Percentiles rank a stretch among this genome's conserved stretches.
phyloP scores from a whole-genome alignment of 2,113 vertebrate genomes.

The Salvator merianae region DNA sequence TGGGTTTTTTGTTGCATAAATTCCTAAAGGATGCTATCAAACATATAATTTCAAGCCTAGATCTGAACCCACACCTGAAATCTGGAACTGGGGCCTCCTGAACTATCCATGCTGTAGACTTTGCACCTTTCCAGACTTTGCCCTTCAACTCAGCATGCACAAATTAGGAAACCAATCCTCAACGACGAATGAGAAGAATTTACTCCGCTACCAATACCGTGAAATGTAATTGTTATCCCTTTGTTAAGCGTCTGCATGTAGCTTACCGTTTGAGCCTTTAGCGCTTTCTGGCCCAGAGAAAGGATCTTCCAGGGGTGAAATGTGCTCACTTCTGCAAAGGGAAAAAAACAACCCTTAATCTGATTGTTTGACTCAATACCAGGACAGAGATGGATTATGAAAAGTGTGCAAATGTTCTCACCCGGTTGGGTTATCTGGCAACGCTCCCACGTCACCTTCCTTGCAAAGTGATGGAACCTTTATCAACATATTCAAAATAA shows the following conservation, averaged over 20 bases:
- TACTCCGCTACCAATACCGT: too few relatives aligned
- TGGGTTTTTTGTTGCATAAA: too few relatives aligned
- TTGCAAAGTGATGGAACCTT: conserved; percentile 16
- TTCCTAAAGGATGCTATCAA: not conserved
- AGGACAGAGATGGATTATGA: not conserved
- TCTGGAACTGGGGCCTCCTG: not conserved
- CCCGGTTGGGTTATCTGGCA: conserved; percentile 51
- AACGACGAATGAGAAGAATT: not conserved
- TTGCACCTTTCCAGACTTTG: too few relatives aligned
- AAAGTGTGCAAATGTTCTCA: conserved; percentile 36
- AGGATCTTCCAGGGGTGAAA: not conserved
- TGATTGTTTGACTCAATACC: not conserved
- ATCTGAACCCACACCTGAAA: not conserved
- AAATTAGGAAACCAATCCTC: not conserved
- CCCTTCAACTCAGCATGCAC: not conserved
- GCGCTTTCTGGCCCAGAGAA: conserved; percentile 17
- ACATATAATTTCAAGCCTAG: not conserved
- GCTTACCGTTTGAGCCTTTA: conserved; percentile 50
- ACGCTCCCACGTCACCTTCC: conserved; percentile 42
- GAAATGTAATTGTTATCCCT: not conserved
- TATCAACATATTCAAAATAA: not conserved
- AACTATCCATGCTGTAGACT: not conserved
- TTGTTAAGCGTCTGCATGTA: not conserved
- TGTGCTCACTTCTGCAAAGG: conserved; percentile 47
- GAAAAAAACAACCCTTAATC: conserved; percentile 29